phyloP scores from a whole-genome alignment of 2,888 invertebrate genomes.

The Marronus borbonicus region DNA sequence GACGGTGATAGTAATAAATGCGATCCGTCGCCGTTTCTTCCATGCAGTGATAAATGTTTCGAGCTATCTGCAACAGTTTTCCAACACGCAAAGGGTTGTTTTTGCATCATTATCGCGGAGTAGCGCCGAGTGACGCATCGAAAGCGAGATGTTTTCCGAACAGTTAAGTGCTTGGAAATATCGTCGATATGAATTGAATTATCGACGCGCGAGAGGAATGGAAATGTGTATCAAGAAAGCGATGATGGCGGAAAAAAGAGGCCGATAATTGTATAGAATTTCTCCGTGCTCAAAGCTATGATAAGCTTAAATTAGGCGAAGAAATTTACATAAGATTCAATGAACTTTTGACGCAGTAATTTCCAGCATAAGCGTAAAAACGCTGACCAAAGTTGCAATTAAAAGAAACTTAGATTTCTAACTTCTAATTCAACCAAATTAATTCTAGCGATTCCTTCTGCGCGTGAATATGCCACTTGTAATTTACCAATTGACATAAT shows the following conservation, averaged over 20 bases:
- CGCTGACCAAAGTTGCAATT: no score
- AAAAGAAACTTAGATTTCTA: no score
- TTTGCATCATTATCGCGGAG: slow-evolving; percentile 22
- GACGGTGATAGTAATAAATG: slow-evolving; percentile 27
- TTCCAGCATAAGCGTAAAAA: no score
- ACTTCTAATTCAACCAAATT: no score
- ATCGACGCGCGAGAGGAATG: slow-evolving; percentile 1
- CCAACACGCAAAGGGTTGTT: slow-evolving; percentile 15
- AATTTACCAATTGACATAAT: no score
- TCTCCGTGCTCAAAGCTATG: no score
- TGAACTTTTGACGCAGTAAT: no score
- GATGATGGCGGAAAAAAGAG: slow-evolving; percentile 1
- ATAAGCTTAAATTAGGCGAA: no score
- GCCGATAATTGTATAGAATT: slow-evolving; percentile 18
- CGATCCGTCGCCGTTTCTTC: neutral
- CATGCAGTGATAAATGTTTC: slow-evolving; percentile 32
- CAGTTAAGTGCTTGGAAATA: slow-evolving; percentile 16
- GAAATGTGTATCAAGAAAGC: slow-evolving; percentile 3
- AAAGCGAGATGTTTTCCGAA: neutral
- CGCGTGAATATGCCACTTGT: no score
- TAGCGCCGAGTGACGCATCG: neutral
- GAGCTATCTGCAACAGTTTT: slow-evolving; percentile 31
- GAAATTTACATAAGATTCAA: no score
- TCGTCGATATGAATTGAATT: slow-evolving; percentile 30
- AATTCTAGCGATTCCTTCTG: no score